Base-by-base conservation (phyloP, 92 coral and sea anemone species). In the Umimayanthus chanpuru region DNA sequence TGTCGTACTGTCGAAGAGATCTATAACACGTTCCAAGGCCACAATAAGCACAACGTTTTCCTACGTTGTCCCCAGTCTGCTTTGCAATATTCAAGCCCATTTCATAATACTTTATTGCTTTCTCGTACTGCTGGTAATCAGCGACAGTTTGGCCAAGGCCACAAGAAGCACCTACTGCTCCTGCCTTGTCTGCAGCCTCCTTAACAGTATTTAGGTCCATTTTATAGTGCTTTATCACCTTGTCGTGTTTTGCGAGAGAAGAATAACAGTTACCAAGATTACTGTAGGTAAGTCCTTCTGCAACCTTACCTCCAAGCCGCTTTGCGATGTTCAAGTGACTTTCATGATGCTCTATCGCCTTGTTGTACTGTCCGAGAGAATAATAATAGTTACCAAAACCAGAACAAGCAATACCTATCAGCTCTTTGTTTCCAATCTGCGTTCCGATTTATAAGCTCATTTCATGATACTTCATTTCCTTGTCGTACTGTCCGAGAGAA, bases 351-450 rank as follows among this genome's bases (percentile, higher is more conserved):
- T 72, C 9, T 72, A 9, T 30, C 4, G 76, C 76, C 41, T 29
- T 72, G 16, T 72, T 21, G 41, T 72, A 29, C 76, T 72, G 40
- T 72, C 76, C 76, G 76, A 72, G 76, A 72, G 76, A 72, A 72
- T 38, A 18, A 9, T 28, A 30, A 9, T 21, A 72, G 15, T 23
- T 5, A 72, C 76, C 76, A 12, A 72, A 43, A 30, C 29, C 29
- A 28, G 21, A 21, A 28, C 29, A 72, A 72, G 76, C 76, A 5
- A 2, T 5, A 29, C 76, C 76, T 14, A 0, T 5, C 1, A 41
- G 43, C 30, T 4, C 41, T 21, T 72, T 72, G 76, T 72, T 21
- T 30, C 25, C 43, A 72, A 72, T 28, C 41, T 30, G 76, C 32
- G 30, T 72, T 72, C 43, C 76, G 15, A 72, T 72, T 41, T 12